phyloP scores from a whole-genome alignment of 2,113 vertebrate species.

The Pipa parva region DNA sequence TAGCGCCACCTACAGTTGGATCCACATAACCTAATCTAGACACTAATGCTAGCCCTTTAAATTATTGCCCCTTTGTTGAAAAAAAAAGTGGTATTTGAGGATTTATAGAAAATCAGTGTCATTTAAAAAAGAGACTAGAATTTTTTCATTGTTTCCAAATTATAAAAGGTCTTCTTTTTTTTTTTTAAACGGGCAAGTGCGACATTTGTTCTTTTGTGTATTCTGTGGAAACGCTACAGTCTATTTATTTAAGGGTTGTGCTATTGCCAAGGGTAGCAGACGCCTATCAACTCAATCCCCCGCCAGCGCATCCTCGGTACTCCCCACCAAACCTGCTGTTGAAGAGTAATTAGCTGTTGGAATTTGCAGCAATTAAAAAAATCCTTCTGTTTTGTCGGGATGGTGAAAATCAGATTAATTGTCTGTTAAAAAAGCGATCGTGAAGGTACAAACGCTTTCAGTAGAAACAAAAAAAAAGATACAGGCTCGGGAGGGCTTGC shows the following conservation, averaged over 20 bases:
- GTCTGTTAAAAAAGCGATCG: not conserved
- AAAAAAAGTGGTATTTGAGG: too few species aligned
- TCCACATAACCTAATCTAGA: too few species aligned
- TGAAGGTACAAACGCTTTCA: not conserved
- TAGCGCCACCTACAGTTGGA: too few species aligned
- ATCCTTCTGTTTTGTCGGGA: constrained; percentile 10
- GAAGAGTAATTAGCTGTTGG: constrained; percentile 22
- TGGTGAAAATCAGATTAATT: constrained; percentile 25
- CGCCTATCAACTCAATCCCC: not conserved
- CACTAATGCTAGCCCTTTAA: too few species aligned
- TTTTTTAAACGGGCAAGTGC: not conserved
- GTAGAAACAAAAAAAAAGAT: not conserved
- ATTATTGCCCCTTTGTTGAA: too few species aligned
- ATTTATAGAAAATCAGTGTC: too few species aligned
- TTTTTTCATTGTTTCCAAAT: too few species aligned
- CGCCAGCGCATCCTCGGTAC: not conserved
- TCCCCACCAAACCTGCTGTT: not conserved
- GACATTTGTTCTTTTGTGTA: constrained; percentile 6
- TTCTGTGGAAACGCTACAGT: not conserved
- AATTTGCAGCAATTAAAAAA: constrained; percentile 27
- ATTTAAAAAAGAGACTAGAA: too few species aligned
- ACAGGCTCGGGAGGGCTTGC: not conserved
- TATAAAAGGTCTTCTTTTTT: too few species aligned
- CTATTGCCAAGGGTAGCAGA: constrained; percentile 1
- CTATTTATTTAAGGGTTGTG: not conserved